These are phyloP conservation scores for Apis laboriosa DNA, from an alignment of 1,140 invertebrate species.

Conservation along the genomic window DNA sequence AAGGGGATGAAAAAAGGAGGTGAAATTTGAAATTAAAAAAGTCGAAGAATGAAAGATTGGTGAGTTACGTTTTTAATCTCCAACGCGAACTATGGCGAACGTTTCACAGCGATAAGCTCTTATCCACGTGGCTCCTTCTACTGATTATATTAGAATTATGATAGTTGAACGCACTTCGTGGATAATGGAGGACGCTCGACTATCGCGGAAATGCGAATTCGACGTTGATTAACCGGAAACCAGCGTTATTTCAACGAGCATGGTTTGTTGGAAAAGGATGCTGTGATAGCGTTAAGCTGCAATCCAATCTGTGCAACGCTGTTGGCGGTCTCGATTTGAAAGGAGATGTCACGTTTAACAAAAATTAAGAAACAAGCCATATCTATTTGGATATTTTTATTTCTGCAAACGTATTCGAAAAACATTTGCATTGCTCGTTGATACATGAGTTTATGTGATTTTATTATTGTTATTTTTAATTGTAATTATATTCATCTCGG, in stretches of 20 bases:
- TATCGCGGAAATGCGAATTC: conserved; percentile 4
- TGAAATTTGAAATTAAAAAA: neutral
- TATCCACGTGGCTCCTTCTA: neutral
- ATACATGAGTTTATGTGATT: too few species aligned
- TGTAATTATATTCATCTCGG: too few species aligned
- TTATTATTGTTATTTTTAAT: too few species aligned
- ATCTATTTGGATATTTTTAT: too few species aligned
- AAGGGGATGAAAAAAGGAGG: neutral
- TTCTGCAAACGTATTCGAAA: too few species aligned
- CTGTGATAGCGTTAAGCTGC: neutral
- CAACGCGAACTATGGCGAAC: neutral
- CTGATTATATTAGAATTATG: conserved; percentile 41
- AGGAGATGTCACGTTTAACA: too few species aligned
- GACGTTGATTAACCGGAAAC: conserved; percentile 33
- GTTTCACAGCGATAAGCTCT: neutral
- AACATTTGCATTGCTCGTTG: too few species aligned
- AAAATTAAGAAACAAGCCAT: too few species aligned
- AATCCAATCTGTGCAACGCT: neutral
- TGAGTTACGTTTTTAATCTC: too few species aligned
- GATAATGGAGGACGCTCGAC: conserved; percentile 34
- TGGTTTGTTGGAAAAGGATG: neutral
- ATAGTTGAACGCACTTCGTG: conserved; percentile 35
- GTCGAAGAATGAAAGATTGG: too few species aligned
- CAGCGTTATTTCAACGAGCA: conserved; percentile 4
- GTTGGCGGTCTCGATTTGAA: too few species aligned